A percentile compares a stretch with the other conserved stretches of the same genome.
Conservation (phyloP, 2,888 invertebrate species). For the Harpagoxenus sublaevis region DNA sequence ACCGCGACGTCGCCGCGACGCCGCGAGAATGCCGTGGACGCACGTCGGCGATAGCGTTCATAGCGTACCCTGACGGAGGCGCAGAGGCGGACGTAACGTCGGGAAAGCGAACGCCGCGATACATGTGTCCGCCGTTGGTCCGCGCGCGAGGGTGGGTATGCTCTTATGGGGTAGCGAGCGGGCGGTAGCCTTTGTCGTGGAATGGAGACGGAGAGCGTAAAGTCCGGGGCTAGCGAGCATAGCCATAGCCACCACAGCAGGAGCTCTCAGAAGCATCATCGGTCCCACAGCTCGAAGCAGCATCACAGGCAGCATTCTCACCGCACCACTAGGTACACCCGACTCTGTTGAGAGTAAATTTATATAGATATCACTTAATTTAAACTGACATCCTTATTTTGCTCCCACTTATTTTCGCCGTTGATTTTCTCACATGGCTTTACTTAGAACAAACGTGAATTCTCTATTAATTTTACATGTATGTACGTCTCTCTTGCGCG, state of each 20-base stretch:
- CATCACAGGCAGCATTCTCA: slow-evolving; percentile 90
- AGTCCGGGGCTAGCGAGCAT: slow-evolving; percentile 93
- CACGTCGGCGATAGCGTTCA: slow-evolving; percentile 9
- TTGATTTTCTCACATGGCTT: not conserved
- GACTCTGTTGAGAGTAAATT: not conserved
- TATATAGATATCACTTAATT: not conserved
- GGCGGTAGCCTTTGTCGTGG: slow-evolving; percentile 85
- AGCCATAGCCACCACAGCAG: slow-evolving; percentile 89
- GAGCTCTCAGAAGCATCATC: slow-evolving; percentile 82
- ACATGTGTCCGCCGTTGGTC: slow-evolving; percentile 63
- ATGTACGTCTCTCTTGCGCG: not conserved
- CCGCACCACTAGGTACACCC: slow-evolving; percentile 89
- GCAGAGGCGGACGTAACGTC: not conserved
- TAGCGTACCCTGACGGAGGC: not conserved
- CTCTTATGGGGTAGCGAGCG: slow-evolving; percentile 86
- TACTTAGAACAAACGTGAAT: not conserved
- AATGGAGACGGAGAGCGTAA: slow-evolving; percentile 98
- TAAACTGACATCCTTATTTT: not conserved
- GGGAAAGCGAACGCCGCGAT: slow-evolving; percentile 33
- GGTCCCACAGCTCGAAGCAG: slow-evolving; percentile 83
- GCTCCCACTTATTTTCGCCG: not conserved
- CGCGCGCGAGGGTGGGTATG: slow-evolving; percentile 78
- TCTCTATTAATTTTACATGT: not conserved
- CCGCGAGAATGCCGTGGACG: not conserved
- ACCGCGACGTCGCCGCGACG: slow-evolving; percentile 41